Base-by-base conservation (phyloP, 2,113 vertebrate species). In the Bungarus multicinctus region DNA sequence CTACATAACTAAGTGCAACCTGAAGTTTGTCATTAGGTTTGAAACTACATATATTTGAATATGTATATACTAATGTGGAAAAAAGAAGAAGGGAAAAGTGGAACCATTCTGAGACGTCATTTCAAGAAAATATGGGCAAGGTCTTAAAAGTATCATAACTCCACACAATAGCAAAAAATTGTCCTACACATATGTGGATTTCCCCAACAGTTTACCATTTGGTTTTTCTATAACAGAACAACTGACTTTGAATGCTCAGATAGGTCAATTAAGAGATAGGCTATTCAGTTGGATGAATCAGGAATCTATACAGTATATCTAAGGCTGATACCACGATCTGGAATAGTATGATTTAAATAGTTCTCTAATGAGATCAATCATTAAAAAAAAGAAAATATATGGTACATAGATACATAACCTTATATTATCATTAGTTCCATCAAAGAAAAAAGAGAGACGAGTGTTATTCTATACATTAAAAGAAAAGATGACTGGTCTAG, bases 271-370 rank as follows among this genome's bases (percentile, higher is more conserved):
- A 54, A 9, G 52, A 87, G 88, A 95, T 69, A 92, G 85, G 88
- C 52, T 1, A 74, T 30, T 34, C 27, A 23, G 50, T 16, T 0
- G 0, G 18, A 88, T 1, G 0, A 14, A 1, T 50, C 47, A 50
- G 47, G 8, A 50, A 50, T 50, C 47, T 9, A 50, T 52, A 34
- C n/a, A n/a, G n/a, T 23, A 64, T 52, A 89, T 81, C 18, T 85
- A 91, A 95, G 90, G n/a, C 30, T 47, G 45, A 81, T 5, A 22
- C 12, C 22, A 34, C 30, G 3, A 39, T 22, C 89, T 54, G 64
- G 47, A 90, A 34, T 18, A 23, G 11, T 5, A 14, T 91, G n/a
- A 55, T 85, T 43, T 25, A 50, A 43, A 5, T 20, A 43, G 10
- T 6, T 74, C n/a, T 43, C 50, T 55, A 39, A 57, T 55, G 74